Evolutionary conservation across 2,797 vertebrate species (phyloP), one percentile per base, ranked within the genome.

Genomic region (Acipenser ruthenus): DNA sequence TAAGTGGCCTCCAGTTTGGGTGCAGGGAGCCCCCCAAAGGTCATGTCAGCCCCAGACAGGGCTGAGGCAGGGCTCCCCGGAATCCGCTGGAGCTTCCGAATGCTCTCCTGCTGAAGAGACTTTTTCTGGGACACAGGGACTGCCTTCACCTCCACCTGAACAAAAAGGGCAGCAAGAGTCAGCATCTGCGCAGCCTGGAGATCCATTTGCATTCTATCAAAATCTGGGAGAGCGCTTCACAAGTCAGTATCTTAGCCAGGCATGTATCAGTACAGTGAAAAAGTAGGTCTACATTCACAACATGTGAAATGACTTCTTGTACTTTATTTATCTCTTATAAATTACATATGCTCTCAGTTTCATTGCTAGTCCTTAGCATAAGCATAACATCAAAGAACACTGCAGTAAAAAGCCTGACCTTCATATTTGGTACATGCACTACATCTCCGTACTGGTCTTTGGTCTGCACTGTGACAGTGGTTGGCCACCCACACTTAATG

Each of bases 381-480:
- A 37, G 37, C 37, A 37, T 37, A 37, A 37, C 37, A 37, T 37
- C 37, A 37, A 37, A 49, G 6, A 11, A 52, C 8, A 53, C 53
- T 15, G 6, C n/a, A 60, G 6, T 60, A 18, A 55, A 7, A 15
- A 50, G 10, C 49, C 70, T 68, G 56, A 97, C 96, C 93, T 98
- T 99, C 95, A 99, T 98, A 80, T 94, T 97, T 64, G 96, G 97
- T 74, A 98, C 97, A 67, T 99, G 96, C 69, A 99, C 97, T 73
- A 97, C 93, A 71, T 98, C 97, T 9, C 95, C 97, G 78, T 99
- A 99, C 69, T 99, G 96, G 86, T 99, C 97, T 87, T 99, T 98
- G 69, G 97, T 99, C 82, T 99, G 96, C 9, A 99, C 95, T 0
- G 92, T 95, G 77, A 99, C 94, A 23, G 94, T 93, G 48, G 97